phyloP scores from a whole-genome alignment of 2,797 vertebrate genomes.

The Bucorvus abyssinicus region DNA sequence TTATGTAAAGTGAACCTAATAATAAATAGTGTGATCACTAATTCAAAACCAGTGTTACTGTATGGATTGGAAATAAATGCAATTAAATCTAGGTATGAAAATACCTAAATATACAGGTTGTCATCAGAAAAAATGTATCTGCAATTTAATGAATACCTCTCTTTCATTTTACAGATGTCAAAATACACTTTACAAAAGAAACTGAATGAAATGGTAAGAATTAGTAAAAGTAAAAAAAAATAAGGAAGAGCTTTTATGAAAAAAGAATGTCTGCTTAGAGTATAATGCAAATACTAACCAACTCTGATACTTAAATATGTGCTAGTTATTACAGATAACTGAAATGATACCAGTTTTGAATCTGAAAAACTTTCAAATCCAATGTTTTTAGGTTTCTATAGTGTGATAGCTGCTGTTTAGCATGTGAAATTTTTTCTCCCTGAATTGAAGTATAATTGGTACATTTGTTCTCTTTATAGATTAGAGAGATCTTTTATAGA shows the following conservation, averaged over 20 bases:
- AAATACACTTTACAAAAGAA: conserved; percentile 94
- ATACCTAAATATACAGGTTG: neutral
- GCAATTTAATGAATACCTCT: neutral
- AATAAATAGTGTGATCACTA: neutral
- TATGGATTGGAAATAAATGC: neutral
- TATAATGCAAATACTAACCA: neutral
- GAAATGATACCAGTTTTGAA: neutral
- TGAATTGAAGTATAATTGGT: neutral
- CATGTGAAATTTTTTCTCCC: neutral
- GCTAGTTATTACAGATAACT: neutral
- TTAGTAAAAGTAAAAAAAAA: neutral
- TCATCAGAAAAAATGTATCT: neutral
- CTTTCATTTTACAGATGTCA: conserved; percentile 83
- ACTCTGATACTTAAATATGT: neutral
- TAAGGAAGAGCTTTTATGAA: neutral
- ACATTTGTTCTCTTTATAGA: neutral
- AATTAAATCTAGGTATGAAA: neutral
- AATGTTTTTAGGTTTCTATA: neutral
- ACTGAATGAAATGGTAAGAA: conserved; percentile 91
- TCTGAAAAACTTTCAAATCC: neutral
- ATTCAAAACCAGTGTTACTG: neutral
- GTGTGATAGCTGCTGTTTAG: neutral
- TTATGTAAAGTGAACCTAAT: neutral
- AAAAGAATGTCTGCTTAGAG: neutral
- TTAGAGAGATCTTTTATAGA: neutral